A percentile compares a stretch with the other conserved stretches of the same genome.
phyloP scores from a whole-genome alignment of 2,113 vertebrate genomes.

The Eonycteris spelaea region DNA sequence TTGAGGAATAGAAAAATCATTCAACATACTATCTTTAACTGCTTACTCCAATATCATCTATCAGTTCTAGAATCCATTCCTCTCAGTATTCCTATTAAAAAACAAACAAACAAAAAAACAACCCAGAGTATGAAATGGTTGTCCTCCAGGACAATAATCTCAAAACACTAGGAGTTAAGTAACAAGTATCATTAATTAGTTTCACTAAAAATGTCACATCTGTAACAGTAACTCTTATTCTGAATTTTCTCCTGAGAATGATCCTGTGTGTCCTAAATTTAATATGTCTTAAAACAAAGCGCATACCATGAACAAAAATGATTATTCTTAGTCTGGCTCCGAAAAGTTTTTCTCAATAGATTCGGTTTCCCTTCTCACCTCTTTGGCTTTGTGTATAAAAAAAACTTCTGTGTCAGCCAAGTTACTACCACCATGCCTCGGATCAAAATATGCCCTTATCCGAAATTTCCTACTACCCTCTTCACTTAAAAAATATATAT shows the following conservation, averaged over 20 bases:
- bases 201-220: slow-evolving; percentile 11
- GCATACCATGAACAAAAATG: background rate
- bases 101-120: background rate
- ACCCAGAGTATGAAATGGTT: background rate
- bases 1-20: slow-evolving; percentile 17
- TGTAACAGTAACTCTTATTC: background rate
- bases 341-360: background rate
- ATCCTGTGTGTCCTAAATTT: background rate
- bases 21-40: background rate
- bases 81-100: background rate
- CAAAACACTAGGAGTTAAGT: background rate
- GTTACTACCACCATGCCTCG: background rate
- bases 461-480: background rate
- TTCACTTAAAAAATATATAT: background rate
- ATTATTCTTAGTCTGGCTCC: background rate
- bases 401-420: background rate
- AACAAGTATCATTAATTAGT: background rate
- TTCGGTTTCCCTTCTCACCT: background rate
- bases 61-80: background rate
- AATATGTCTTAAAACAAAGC: background rate
- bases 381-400: background rate
- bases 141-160: background rate
- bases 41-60: background rate
- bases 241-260: background rate
- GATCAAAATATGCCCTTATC: background rate